Conservation (phyloP, 2,113 vertebrate genomes). For the Anser brachyrhynchus region DNA sequence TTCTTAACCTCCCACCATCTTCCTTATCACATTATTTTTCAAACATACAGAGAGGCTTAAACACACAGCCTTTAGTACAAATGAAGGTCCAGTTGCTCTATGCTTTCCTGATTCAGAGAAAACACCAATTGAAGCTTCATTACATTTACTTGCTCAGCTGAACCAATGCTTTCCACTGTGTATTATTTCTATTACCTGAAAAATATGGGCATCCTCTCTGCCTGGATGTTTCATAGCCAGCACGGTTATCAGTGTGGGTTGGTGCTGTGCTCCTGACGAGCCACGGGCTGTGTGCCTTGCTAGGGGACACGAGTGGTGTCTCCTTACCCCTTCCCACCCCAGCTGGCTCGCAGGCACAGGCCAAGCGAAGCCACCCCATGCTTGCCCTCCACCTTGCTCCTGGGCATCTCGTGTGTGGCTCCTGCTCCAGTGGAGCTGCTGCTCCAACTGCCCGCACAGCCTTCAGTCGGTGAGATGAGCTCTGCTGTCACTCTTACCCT, state of each 20-base stretch:
- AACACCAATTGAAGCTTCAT: neutral
- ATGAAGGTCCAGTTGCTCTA: neutral
- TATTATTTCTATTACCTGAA: neutral
- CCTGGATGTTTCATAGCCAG: neutral
- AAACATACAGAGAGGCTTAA: neutral
- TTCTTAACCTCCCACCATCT: neutral
- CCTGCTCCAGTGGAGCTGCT: fast-evolving
- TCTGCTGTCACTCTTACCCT: neutral
- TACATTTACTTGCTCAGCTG: neutral
- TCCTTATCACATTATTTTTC: neutral
- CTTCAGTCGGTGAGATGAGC: neutral
- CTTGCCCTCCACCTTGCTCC: neutral
- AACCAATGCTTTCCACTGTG: neutral
- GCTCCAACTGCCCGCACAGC: fast-evolving
- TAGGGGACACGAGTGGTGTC: neutral
- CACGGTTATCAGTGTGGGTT: neutral
- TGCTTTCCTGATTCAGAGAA: neutral
- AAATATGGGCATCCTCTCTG: neutral
- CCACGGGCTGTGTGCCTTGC: fast-evolving
- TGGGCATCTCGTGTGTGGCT: fast-evolving
- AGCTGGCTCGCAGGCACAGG: fast-evolving
- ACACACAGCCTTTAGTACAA: neutral
- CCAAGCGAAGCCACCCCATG: neutral
- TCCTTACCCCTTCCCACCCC: neutral
- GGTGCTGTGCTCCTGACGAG: neutral